Evolutionary conservation across 2,113 vertebrate species (phyloP).

Genomic region (Suncus etruscus): DNA sequence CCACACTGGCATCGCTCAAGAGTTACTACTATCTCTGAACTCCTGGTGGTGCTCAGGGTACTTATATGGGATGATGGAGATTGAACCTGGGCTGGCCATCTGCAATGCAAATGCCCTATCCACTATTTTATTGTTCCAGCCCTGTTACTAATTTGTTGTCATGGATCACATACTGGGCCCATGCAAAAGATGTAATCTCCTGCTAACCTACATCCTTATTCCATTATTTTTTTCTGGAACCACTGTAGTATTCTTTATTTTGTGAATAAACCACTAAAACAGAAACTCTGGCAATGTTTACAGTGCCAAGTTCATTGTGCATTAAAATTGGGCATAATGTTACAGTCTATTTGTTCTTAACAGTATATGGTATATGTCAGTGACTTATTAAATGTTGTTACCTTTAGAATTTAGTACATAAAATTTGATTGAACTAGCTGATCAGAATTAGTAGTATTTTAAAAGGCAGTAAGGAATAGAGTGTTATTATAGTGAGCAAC

Average conservation of each 20-base stretch:
- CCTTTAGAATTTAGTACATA: constrained; percentile 14
- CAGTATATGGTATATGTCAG: neutral
- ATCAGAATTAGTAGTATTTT: too few relatives aligned
- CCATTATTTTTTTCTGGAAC: neutral
- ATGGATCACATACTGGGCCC: too few relatives aligned
- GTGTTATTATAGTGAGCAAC: neutral
- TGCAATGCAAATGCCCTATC: too few relatives aligned
- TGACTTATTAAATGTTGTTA: constrained; percentile 43
- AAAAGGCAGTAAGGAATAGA: neutral
- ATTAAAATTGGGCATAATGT: neutral
- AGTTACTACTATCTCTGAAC: too few relatives aligned
- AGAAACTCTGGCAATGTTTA: constrained; percentile 13
- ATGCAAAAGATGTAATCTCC: too few relatives aligned
- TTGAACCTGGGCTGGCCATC: too few relatives aligned
- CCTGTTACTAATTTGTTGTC: too few relatives aligned
- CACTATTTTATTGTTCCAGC: too few relatives aligned
- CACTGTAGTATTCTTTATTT: neutral
- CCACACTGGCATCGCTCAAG: too few relatives aligned
- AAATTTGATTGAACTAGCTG: neutral
- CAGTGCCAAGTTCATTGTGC: neutral
- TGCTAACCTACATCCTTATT: too few relatives aligned
- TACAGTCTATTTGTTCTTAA: neutral
- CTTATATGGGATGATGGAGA: too few relatives aligned
- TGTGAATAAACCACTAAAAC: neutral
- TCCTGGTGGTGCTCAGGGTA: too few relatives aligned